Conservation (phyloP, 1,140 invertebrate species). For the Pachyrhynchus sulphureomaculatus region DNA sequence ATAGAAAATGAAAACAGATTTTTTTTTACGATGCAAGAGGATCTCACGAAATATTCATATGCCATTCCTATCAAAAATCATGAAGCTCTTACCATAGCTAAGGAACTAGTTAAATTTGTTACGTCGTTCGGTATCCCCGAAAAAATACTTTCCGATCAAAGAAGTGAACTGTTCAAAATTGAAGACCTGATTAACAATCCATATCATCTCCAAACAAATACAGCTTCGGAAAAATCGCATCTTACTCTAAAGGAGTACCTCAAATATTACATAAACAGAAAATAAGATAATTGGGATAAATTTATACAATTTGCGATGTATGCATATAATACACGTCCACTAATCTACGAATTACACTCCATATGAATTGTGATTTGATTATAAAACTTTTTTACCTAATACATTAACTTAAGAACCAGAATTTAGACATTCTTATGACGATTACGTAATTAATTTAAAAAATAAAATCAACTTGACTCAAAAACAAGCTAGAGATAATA, state of each 20-base stretch:
- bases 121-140: conserved; percentile 39
- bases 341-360: conserved; percentile 39
- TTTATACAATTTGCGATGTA: conserved; percentile 48
- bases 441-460: no score
- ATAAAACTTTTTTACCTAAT: no score
- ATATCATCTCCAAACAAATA: conserved; percentile 46
- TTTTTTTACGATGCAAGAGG: conserved; percentile 48
- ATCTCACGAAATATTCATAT: conserved; percentile 49
- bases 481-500: no score
- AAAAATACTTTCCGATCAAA: conserved; percentile 43
- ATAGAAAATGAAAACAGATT: conserved; percentile 19
- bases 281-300: conserved; percentile 49
- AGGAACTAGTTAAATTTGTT: conserved; percentile 36
- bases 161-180: conserved; percentile 41
- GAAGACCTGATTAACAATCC: conserved; percentile 35
- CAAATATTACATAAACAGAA: conserved; percentile 47
- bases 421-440: no score
- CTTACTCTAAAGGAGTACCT: conserved; percentile 50
- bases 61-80: conserved; percentile 47
- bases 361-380: conserved; percentile 40
- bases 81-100: conserved; percentile 44
- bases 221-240: conserved; percentile 48
- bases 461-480: no score
- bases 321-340: conserved; percentile 47
- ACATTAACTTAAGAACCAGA: no score